phyloP scores from a whole-genome alignment of 2,888 invertebrate genomes.

The Therioaphis trifolii region DNA sequence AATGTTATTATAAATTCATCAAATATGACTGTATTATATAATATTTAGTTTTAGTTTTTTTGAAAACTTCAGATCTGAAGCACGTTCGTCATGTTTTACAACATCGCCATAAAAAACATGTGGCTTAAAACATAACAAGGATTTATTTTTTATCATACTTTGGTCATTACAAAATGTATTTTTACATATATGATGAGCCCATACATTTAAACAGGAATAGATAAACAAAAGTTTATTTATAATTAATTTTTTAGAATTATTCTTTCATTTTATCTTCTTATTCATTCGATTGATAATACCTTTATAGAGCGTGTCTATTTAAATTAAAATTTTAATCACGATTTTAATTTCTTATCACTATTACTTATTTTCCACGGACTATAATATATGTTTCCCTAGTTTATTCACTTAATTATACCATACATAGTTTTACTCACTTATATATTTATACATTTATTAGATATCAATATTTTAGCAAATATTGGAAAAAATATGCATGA shows the following conservation, averaged over 20 bases:
- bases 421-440: no score
- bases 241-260: not conserved
- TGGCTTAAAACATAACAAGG: not conserved
- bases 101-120: not conserved
- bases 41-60: not conserved
- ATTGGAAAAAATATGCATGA: no score
- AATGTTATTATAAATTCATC: no score
- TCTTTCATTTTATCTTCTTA: not conserved
- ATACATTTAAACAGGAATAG: not conserved
- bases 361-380: no score
- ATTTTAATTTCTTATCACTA: no score
- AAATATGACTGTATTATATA: no score
- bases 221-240: not conserved
- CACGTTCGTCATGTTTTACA: not conserved
- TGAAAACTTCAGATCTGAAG: not conserved
- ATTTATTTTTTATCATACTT: conserved; percentile 1
- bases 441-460: no score
- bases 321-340: no score
- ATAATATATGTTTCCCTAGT: no score
- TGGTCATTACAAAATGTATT: not conserved
- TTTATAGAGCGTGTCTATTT: not conserved
- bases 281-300: no score
- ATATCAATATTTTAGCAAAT: no score
- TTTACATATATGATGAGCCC: not conserved
- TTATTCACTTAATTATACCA: no score